Evolutionary conservation across 2,797 vertebrate genomes (phyloP), one percentile per base, ranked within the genome.

Genomic region (Astyanax mexicanus): DNA sequence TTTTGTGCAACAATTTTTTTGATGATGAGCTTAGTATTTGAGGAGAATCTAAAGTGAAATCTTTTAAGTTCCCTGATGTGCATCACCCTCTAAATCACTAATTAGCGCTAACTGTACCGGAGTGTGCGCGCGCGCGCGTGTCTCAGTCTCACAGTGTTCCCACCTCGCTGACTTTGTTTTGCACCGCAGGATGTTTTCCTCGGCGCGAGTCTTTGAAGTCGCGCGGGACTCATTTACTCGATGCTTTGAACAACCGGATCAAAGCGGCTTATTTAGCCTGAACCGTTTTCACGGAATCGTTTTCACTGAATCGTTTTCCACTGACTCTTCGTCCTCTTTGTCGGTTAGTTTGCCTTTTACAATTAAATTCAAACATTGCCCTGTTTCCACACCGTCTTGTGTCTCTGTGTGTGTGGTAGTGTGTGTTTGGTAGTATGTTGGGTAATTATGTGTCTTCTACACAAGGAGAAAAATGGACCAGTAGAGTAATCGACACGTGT

Each of bases 151-250:
- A 27, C 27, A 11, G 45, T 9, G 57, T 54, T 51, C 17, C n/a
- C 7, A 8, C 51, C 15, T 57, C 62, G 17, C 1, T 21, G 40
- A 8, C 45, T 6, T 64, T 52, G 74, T 70, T 70, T 51, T 55
- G n/a, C 45, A 13, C 13, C 58, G 8, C 57, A 51, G 75, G 40
- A 21, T 78, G 69, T 78, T 78, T 62, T 72, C 72, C 44, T 11
- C 21, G 10, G 29, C 7, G 51, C 10, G n/a, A 21, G n/a, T 15
- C 21, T 37, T 11, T 23, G n/a, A 67, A 13, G 49, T 77, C 69
- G 11, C 40, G 40, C 11, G 79, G 62, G 79, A 76, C 69, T 76
- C 51, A 69, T 76, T 80, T 71, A 52, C 69, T 23, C 25, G 19
- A 2, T 15, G 62, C 62, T 72, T 69, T 80, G 69, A 68, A 52